These are phyloP conservation scores for Mesocentrotus franciscanus DNA, from an alignment of 53 echinoderm and acorn worm species.

Conservation along the genomic window DNA sequence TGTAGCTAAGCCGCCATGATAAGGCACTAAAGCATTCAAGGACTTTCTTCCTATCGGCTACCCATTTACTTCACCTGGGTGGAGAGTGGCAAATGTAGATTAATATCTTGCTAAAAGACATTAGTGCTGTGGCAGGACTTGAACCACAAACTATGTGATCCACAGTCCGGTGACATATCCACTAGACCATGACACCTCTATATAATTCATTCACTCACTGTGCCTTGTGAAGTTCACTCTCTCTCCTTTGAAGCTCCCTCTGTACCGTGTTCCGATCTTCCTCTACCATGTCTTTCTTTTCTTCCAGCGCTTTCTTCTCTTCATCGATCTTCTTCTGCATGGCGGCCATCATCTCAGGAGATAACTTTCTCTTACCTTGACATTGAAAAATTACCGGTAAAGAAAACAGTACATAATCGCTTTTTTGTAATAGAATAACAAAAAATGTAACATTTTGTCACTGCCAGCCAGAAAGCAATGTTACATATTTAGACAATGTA, in stretches of 20 bases:
- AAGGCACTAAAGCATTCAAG: too few species aligned
- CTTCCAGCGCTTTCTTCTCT: constrained; percentile 88
- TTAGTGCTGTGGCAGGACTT: too few species aligned
- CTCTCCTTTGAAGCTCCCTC: constrained; percentile 82
- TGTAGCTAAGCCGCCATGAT: too few species aligned
- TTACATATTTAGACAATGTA: too few species aligned
- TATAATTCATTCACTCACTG: constrained; percentile 74
- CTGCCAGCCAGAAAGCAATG: neutral
- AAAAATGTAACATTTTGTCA: neutral
- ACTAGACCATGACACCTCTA: too few species aligned
- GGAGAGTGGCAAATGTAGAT: too few species aligned
- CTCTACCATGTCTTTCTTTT: constrained; percentile 95
- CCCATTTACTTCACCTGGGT: too few species aligned
- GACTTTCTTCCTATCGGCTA: too few species aligned
- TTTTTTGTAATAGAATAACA: neutral
- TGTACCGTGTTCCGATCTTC: constrained; percentile 91
- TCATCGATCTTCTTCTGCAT: constrained; percentile 97
- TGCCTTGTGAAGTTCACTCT: constrained; percentile 87
- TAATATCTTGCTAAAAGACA: too few species aligned
- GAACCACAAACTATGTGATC: too few species aligned
- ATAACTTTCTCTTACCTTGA: constrained; percentile 87
- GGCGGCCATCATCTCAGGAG: constrained; percentile 93
- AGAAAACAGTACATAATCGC: neutral
- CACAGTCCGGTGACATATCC: too few species aligned
- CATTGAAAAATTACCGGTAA: neutral